A percentile compares a stretch with the other conserved stretches of the same genome.
Evolutionary conservation across 2,113 vertebrate genomes (phyloP).

Genomic region (Syngnathus floridae): DNA sequence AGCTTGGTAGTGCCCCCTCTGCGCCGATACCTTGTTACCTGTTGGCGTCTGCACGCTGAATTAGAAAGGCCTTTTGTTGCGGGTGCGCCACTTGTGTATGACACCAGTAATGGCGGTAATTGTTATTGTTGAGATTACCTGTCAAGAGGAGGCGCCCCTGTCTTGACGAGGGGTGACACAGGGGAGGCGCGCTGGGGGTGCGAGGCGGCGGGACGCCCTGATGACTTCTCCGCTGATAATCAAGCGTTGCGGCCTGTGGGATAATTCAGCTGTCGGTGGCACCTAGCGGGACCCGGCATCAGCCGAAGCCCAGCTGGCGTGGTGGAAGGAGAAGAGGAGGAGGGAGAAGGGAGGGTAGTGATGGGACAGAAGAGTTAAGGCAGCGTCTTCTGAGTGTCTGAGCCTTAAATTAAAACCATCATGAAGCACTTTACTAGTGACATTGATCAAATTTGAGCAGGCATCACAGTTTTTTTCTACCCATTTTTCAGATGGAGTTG

Average conservation of each 20-base stretch:
- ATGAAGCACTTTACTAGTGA: slow-evolving; percentile 21
- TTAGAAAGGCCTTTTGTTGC: slow-evolving; percentile 93
- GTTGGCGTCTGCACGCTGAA: slow-evolving; percentile 78
- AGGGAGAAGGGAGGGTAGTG: slow-evolving; percentile 4
- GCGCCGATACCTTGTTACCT: slow-evolving; percentile 88
- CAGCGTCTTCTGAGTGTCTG: slow-evolving; percentile 15
- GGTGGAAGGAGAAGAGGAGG: slow-evolving; percentile 43
- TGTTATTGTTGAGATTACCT: slow-evolving; percentile 99
- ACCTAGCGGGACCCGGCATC: slow-evolving; percentile 76
- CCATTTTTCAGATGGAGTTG: too few relatives aligned
- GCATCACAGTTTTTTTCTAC: not conserved
- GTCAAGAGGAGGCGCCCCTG: slow-evolving; percentile 88
- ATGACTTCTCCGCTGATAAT: slow-evolving; percentile 99
- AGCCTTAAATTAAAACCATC: slow-evolving; percentile 33
- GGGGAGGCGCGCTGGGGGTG: slow-evolving; percentile 66
- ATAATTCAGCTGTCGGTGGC: slow-evolving; percentile 99
- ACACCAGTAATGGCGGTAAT: slow-evolving; percentile 99
- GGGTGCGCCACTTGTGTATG: slow-evolving; percentile 93
- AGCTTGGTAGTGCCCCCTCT: not conserved
- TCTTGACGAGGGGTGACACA: slow-evolving; percentile 98
- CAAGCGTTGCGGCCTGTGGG: slow-evolving; percentile 87
- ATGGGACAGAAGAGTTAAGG: slow-evolving; percentile 45
- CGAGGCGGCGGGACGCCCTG: slow-evolving; percentile 79
- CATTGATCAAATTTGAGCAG: slow-evolving; percentile 13
- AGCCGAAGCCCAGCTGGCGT: slow-evolving; percentile 91